Conservation (phyloP, 2,113 vertebrate species). For the Piprites chloris region DNA sequence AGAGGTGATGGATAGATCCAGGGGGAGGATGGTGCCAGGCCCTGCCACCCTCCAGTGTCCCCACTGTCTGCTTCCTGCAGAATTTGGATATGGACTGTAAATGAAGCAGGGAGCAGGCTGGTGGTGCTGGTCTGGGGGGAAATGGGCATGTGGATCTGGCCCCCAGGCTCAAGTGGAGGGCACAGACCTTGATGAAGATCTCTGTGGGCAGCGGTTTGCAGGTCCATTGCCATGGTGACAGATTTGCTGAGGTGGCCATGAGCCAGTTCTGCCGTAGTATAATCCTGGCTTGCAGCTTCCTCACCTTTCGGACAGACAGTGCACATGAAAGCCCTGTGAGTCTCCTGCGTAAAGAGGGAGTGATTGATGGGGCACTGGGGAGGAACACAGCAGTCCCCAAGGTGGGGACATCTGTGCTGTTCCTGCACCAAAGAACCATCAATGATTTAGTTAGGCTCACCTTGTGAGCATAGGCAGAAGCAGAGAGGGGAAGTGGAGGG, state of each 20-base stretch:
- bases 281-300: background rate
- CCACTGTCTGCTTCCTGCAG: background rate
- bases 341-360: rapidly evolving
- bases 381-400: rapidly evolving
- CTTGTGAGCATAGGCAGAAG: rapidly evolving
- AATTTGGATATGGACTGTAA: background rate
- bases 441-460: background rate
- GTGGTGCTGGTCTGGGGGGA: background rate
- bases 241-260: rapidly evolving
- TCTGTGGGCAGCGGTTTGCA: background rate
- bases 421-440: background rate
- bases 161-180: background rate
- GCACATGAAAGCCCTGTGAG: rapidly evolving
- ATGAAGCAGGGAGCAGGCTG: background rate
- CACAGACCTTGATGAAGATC: rapidly evolving
- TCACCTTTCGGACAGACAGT: rapidly evolving
- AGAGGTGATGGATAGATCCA: background rate
- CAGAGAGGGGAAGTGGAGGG: rapidly evolving
- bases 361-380: rapidly evolving
- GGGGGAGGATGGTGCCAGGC: background rate
- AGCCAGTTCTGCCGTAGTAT: rapidly evolving
- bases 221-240: rapidly evolving
- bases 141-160: rapidly evolving
- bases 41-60: background rate
- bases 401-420: rapidly evolving